Percentiles rank a stretch among this genome's conserved stretches.
Conservation (phyloP, 2,113 vertebrate species). For the Pongo abelii region DNA sequence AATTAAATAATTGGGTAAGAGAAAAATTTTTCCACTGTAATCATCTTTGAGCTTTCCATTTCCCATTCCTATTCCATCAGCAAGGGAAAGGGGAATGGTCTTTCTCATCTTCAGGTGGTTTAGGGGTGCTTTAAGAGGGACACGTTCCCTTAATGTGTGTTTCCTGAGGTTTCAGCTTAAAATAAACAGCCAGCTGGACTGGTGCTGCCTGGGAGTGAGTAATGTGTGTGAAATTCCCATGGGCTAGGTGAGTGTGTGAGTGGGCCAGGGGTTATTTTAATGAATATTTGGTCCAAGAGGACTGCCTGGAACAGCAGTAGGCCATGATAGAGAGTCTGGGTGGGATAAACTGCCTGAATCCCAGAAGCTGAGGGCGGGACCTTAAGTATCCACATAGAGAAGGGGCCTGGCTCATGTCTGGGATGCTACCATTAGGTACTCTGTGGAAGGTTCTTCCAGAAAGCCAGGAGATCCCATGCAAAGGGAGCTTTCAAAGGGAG, state of each 20-base stretch:
- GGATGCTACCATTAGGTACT: background rate
- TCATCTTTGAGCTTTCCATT: constrained; percentile 30
- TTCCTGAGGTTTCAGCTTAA: constrained; percentile 1
- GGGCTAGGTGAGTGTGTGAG: background rate
- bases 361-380: background rate
- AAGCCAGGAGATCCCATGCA: background rate
- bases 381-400: background rate
- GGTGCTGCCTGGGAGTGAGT: background rate
- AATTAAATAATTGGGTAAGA: background rate
- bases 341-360: background rate
- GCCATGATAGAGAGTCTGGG: background rate
- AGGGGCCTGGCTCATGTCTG: background rate
- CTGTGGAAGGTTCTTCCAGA: background rate
- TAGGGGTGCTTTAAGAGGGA: background rate
- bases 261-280: background rate
- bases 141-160: background rate
- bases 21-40: background rate
- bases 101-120: constrained; percentile 19
- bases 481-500: background rate
- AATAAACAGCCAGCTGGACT: background rate
- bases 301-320: background rate
- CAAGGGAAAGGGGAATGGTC: background rate
- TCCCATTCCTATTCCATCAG: background rate
- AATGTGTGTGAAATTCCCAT: background rate
- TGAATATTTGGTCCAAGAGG: background rate